Conservation (phyloP, 2,888 invertebrate species). For the Catocala sponsa region DNA sequence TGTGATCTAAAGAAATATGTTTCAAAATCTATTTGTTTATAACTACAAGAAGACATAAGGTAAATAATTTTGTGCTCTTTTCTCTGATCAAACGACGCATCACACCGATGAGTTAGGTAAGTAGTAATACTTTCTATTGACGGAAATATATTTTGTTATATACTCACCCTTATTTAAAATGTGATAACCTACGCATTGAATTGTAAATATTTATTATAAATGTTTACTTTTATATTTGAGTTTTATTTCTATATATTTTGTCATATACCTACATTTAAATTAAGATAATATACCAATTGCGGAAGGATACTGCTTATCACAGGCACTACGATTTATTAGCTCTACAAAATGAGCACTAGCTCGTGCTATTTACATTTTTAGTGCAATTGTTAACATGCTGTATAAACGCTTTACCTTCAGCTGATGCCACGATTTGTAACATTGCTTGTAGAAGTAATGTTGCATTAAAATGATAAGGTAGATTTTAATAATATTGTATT, state of each 20-base stretch:
- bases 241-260: conserved; percentile 49
- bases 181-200: conserved; percentile 78
- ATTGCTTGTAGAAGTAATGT: no score
- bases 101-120: conserved; percentile 59
- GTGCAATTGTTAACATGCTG: no score
- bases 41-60: conserved; percentile 31
- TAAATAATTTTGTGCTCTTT: conserved; percentile 15
- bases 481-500: no score
- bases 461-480: no score
- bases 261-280: no score
- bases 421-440: no score
- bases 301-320: no score
- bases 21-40: not conserved
- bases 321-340: no score
- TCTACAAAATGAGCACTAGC: no score
- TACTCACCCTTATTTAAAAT: conserved; percentile 78
- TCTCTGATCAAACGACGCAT: conserved; percentile 39
- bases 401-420: no score
- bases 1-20: not conserved
- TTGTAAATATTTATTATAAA: conserved; percentile 86
- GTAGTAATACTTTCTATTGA: conserved; percentile 66
- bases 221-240: conserved; percentile 71
- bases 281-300: no score
- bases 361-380: no score
- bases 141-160: conserved; percentile 78